Base-by-base conservation (phyloP, 2,888 invertebrate genomes). In the Philonicus albiceps region DNA sequence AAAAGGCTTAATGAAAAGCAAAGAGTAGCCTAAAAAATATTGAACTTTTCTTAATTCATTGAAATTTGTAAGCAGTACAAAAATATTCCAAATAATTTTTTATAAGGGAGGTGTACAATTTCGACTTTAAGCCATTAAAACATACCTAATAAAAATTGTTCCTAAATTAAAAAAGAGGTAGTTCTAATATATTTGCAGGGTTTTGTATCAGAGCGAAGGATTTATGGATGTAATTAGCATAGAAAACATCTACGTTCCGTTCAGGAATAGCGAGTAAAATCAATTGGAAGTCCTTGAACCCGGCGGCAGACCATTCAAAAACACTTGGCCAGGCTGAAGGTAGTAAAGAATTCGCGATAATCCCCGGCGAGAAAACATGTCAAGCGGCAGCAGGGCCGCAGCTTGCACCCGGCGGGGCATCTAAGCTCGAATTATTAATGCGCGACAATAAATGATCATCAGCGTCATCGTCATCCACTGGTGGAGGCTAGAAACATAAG, bases 381-480 rank as follows among this genome's bases (percentile, higher is more conserved):
- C 84, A 73, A 40, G 73, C 72, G 40, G 43, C 84, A 43, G 73
- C 73, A 31, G 37, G 73, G 72, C 37, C 37, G 40, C 22, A 22
- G 22, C 19, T 81, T 34, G 49, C 80, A 64, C 64, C 64, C 64
- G 64, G 64, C 64, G 64, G 64, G 8, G 49, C 49, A 84, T 2
- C 27, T 84, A 73, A 84, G 73, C 84, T 73, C 43, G 30, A 72
- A 40, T 72, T 84, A 84, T 84, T 84, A 84, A 84, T 84, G 84
- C 22, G 73, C 22, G 73, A 84, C 84, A 84, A 84, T 84, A 43
- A 84, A 73, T 73, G 84, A 84, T 84, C 84, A 64, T 84, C 84
- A 72, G 30, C 73, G 55, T 64, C 64, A 64, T 64, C 27, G 7
- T 40, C 72, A 84, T 30, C 40, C 37, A 84, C 72, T 37, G 40